Evolutionary conservation across 2,888 invertebrate species (phyloP).

Genomic region (Heterodera filipjevi): DNA sequence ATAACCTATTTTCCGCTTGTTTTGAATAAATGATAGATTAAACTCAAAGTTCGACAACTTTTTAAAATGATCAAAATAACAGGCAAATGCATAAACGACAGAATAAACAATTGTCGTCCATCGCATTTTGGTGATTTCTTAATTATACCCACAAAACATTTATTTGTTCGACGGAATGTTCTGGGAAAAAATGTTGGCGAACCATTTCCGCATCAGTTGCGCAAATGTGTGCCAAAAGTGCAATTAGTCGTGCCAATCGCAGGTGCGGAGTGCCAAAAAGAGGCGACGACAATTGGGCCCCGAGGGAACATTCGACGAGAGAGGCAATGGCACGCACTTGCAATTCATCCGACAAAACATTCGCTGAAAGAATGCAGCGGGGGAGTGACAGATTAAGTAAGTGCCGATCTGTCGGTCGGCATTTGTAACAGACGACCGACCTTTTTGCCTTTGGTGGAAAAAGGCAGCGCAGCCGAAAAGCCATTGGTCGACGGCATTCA

Average conservation of each 20-base stretch:
- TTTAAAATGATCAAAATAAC: too few species aligned
- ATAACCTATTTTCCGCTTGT: too few species aligned
- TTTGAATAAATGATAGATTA: too few species aligned
- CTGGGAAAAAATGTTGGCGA: neutral
- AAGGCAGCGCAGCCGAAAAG: constrained; percentile 16
- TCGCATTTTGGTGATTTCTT: too few species aligned
- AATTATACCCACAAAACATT: neutral
- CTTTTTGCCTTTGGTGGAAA: neutral
- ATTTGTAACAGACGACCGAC: neutral
- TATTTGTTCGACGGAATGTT: constrained; percentile 18
- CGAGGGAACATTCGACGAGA: constrained; percentile 2
- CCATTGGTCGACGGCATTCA: constrained; percentile 20
- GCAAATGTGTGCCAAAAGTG: neutral
- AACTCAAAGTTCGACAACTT: too few species aligned
- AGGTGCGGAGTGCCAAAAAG: neutral
- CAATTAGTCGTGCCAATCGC: neutral
- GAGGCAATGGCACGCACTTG: neutral
- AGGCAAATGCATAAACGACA: too few species aligned
- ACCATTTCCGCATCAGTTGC: neutral
- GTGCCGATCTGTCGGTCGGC: neutral
- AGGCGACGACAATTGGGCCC: neutral
- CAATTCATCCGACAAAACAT: neutral
- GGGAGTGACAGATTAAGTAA: too few species aligned
- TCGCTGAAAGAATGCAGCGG: too few species aligned
- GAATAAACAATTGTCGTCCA: too few species aligned